phyloP scores from a whole-genome alignment of 2,888 invertebrate genomes.

The Leptopilina drosophilae region DNA sequence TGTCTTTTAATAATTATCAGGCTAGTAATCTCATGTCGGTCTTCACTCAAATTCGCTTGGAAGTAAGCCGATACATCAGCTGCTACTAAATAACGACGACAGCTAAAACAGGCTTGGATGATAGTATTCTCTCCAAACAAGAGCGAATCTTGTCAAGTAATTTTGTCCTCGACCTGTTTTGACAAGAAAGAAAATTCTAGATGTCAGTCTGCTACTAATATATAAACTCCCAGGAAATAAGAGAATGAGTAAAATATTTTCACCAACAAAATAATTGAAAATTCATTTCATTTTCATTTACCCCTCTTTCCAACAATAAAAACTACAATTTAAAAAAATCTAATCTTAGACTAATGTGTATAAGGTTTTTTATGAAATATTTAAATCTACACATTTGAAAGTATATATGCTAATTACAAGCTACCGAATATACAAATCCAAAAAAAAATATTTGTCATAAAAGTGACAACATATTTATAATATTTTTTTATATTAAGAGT shows the following conservation, averaged over 20 bases:
- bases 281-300: no score
- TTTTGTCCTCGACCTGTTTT: conserved; percentile 41
- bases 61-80: conserved; percentile 60
- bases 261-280: not conserved
- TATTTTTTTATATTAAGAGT: no score
- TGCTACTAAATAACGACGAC: conserved; percentile 55
- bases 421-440: no score
- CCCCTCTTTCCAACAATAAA: no score
- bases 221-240: not conserved
- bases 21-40: conserved; percentile 59
- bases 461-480: no score
- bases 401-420: no score
- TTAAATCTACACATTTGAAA: no score
- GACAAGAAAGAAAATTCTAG: conserved; percentile 24
- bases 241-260: not conserved
- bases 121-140: conserved; percentile 30
- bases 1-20: conserved; percentile 39
- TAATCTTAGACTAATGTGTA: no score
- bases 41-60: conserved; percentile 53
- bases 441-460: no score
- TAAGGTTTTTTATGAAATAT: no score
- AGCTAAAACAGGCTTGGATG: conserved; percentile 62
- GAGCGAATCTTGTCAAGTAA: conserved; percentile 23
- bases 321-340: no score
- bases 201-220: conserved; percentile 4